phyloP scores from a whole-genome alignment of 2,888 invertebrate species.

The Unio delphinus region DNA sequence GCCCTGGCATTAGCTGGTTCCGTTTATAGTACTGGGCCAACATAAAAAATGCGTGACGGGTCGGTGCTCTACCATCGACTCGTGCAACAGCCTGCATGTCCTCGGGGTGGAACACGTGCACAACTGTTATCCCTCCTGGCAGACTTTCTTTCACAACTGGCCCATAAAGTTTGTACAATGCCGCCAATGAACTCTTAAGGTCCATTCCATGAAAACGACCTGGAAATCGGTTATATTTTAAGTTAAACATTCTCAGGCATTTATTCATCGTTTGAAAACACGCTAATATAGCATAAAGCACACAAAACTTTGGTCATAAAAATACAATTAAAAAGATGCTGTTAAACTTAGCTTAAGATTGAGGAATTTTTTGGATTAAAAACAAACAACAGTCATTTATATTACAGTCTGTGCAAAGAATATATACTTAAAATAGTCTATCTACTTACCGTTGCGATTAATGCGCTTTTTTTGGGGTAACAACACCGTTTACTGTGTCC shows the following conservation, averaged over 20 bases:
- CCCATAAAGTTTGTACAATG: slow-evolving; percentile 37
- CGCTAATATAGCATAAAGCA: no score
- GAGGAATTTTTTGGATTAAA: no score
- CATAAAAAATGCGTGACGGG: slow-evolving; percentile 36
- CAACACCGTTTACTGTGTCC: no score
- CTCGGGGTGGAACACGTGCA: slow-evolving; percentile 66
- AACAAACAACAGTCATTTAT: no score
- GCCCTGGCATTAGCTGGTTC: slow-evolving; percentile 26
- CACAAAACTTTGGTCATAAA: no score
- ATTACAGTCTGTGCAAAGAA: no score
- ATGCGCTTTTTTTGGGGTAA: no score
- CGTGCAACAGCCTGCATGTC: slow-evolving; percentile 48
- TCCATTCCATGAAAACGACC: slow-evolving; percentile 26
- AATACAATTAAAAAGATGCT: no score
- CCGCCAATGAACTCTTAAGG: slow-evolving; percentile 12
- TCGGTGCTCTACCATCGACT: slow-evolving; percentile 44
- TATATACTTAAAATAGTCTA: no score
- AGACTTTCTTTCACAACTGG: slow-evolving; percentile 59
- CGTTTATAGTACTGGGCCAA: slow-evolving; percentile 32
- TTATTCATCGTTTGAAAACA: no score
- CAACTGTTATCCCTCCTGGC: slow-evolving; percentile 54
- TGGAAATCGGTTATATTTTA: slow-evolving; percentile 6
- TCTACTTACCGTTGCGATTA: no score
- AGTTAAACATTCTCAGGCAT: background rate
- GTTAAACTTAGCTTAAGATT: no score